Evolutionary conservation across 2,113 vertebrate genomes (phyloP).

Genomic region (Orthonyx spaldingii): DNA sequence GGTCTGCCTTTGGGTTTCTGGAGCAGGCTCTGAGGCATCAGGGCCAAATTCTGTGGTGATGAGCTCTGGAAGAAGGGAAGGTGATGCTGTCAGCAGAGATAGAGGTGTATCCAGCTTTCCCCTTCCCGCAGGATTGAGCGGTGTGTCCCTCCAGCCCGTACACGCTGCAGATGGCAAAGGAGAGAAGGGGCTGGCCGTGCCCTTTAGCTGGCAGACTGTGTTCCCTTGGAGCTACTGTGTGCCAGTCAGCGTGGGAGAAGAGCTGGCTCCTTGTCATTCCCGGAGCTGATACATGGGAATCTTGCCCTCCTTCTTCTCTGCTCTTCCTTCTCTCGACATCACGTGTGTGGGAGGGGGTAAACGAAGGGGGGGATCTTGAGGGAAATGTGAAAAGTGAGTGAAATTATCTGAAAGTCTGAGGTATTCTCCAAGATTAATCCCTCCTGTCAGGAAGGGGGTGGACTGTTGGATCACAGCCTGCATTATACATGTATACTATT

Average conservation of each 20-base stretch:
- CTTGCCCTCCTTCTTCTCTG: constrained; percentile 18
- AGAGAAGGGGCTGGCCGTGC: constrained; percentile 20
- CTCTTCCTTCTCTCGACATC: not conserved
- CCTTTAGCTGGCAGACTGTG: constrained; percentile 47
- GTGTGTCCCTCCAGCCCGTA: not conserved
- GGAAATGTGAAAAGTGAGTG: constrained; percentile 30
- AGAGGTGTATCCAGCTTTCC: not conserved
- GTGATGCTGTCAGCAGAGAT: not conserved
- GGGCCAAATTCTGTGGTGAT: accelerated
- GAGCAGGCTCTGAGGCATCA: not conserved
- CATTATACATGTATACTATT: not conserved
- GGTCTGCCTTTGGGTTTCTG: not conserved
- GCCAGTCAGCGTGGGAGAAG: constrained; percentile 59
- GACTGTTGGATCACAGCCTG: constrained; percentile 6
- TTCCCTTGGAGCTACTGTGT: constrained; percentile 32
- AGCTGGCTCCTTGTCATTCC: constrained; percentile 45
- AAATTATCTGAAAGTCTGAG: constrained; percentile 40
- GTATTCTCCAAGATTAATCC: constrained; percentile 29
- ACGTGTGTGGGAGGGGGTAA: constrained; percentile 41
- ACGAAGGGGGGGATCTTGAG: not conserved
- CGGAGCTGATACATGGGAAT: constrained; percentile 24
- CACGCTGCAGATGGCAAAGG: not conserved
- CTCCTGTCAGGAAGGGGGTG: constrained; percentile 24
- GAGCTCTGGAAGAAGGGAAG: not conserved
- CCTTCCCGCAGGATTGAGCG: not conserved